These are phyloP conservation scores for Callospermophilus lateralis DNA, from an alignment of 2,113 vertebrate genomes.

Conservation along the genomic window DNA sequence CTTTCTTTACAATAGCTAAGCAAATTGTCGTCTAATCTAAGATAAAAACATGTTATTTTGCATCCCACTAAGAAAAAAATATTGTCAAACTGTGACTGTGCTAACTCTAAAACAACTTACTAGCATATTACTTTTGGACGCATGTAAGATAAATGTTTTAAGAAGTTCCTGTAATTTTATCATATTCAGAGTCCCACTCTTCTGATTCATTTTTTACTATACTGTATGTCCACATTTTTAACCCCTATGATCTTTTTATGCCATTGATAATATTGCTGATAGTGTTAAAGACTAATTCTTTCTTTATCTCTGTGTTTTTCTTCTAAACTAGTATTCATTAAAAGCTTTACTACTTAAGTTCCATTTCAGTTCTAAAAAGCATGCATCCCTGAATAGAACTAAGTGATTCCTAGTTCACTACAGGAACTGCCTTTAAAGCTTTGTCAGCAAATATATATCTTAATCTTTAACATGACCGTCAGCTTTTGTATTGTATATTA, in stretches of 20 bases:
- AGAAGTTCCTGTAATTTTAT: background rate
- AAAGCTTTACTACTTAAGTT: conserved; percentile 28
- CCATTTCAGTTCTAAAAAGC: background rate
- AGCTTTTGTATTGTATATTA: background rate
- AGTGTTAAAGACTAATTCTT: background rate
- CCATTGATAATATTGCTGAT: background rate
- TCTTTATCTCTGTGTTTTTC: conserved; percentile 23
- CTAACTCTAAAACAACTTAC: background rate
- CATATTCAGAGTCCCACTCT: background rate
- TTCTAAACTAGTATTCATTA: background rate
- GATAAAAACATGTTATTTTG: conserved; percentile 28
- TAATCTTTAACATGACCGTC: background rate
- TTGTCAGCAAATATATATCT: background rate
- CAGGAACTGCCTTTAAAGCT: conserved; percentile 2
- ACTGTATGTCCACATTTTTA: background rate
- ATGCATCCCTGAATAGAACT: background rate
- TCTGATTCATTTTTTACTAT: background rate
- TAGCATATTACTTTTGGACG: background rate
- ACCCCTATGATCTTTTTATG: background rate
- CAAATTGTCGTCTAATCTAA: background rate
- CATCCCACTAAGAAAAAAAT: background rate
- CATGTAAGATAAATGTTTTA: conserved; percentile 20
- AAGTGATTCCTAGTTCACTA: background rate
- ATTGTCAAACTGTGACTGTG: background rate
- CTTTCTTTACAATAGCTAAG: conserved; percentile 31